phyloP scores from a whole-genome alignment of 2,113 vertebrate genomes.

The Brachirus orientalis region DNA sequence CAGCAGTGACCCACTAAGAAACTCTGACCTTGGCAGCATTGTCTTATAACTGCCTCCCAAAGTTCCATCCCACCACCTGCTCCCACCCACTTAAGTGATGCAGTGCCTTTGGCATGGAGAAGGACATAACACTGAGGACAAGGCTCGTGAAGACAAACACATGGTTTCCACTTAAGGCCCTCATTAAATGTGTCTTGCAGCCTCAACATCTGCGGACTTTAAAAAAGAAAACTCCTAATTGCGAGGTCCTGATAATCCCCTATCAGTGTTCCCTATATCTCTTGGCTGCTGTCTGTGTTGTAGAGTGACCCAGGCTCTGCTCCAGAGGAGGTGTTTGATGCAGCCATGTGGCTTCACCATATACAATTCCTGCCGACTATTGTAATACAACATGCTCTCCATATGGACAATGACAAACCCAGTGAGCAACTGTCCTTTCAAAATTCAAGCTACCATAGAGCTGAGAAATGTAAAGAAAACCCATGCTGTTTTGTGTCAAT shows the following conservation, averaged over 20 bases:
- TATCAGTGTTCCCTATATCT: conserved; percentile 10
- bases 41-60: conserved; percentile 64
- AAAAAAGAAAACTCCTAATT: neutral
- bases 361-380: conserved; percentile 72
- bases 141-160: conserved; percentile 1
- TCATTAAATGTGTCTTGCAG: neutral
- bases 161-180: neutral
- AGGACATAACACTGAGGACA: conserved; percentile 6
- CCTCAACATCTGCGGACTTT: neutral
- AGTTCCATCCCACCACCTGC: conserved; percentile 58
- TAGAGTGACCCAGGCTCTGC: conserved; percentile 7
- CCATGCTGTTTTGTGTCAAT: neutral
- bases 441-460: neutral
- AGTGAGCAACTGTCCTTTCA: conserved; percentile 36
- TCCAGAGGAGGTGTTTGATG: conserved; percentile 73
- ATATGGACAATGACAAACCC: conserved; percentile 61
- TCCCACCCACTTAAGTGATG: conserved; percentile 63
- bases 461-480: neutral
- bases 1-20: conserved; percentile 39
- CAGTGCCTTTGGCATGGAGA: conserved; percentile 14
- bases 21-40: conserved; percentile 43
- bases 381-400: conserved; percentile 79
- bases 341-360: conserved; percentile 35
- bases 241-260: conserved; percentile 30
- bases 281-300: conserved; percentile 16